Conservation (phyloP, 2,797 vertebrate genomes). For the Coregonus ussuriensis region DNA sequence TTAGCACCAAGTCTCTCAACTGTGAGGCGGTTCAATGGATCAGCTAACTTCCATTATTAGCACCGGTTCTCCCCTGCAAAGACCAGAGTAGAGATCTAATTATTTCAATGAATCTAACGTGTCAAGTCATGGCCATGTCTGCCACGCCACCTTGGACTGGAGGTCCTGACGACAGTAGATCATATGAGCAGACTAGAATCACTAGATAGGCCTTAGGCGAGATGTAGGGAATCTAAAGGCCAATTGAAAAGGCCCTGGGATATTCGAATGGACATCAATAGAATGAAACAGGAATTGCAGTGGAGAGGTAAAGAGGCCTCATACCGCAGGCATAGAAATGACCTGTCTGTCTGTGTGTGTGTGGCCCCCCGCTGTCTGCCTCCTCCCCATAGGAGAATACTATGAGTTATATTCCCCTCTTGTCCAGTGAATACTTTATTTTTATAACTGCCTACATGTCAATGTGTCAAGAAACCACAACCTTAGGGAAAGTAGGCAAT, state of each 20-base stretch:
- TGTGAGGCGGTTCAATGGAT: not conserved
- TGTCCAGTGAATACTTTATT: constrained; percentile 23
- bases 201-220: not conserved
- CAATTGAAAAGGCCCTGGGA: constrained; percentile 8
- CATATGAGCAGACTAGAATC: not conserved
- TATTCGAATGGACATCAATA: constrained; percentile 34
- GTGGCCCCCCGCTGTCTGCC: not conserved
- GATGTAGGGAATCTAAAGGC: constrained; percentile 31
- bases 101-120: not conserved
- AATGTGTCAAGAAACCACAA: not conserved
- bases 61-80: not conserved
- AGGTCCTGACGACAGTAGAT: not conserved
- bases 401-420: not conserved
- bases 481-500: constrained; percentile 1
- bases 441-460: constrained; percentile 6
- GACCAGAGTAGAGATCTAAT: not conserved
- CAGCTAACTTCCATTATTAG: not conserved
- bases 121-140: not conserved
- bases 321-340: constrained; percentile 33
- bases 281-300: constrained; percentile 14
- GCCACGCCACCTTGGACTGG: not conserved
- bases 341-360: constrained; percentile 13
- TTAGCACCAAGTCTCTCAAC: not conserved
- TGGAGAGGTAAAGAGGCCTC: constrained; percentile 1
- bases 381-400: not conserved